Evolutionary conservation across 1,140 invertebrate genomes (phyloP).

Genomic region (Maniola jurtina): DNA sequence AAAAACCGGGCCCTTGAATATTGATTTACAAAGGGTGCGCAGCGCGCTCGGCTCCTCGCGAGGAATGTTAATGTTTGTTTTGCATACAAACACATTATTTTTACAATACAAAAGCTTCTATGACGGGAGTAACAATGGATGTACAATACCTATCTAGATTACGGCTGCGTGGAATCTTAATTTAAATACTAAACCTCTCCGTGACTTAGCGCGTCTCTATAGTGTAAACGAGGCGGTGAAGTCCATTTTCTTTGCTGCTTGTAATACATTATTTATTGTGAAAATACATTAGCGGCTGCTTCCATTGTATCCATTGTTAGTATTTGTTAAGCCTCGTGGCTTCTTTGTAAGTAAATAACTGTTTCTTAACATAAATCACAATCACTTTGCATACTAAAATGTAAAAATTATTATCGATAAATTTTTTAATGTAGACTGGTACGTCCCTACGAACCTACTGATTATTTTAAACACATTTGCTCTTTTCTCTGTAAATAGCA

Average conservation of each 20-base stretch:
- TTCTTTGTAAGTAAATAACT: background rate
- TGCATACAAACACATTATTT: slow-evolving; percentile 69
- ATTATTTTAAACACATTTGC: too few relatives aligned
- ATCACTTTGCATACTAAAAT: too few relatives aligned
- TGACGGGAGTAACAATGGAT: slow-evolving; percentile 48
- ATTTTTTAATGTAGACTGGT: too few relatives aligned
- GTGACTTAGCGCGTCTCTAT: slow-evolving; percentile 17
- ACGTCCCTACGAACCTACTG: too few relatives aligned
- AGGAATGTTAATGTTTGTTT: slow-evolving; percentile 62
- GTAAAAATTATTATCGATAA: too few relatives aligned
- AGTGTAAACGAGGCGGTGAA: slow-evolving; percentile 6
- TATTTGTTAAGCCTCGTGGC: background rate
- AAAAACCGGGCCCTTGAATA: slow-evolving; percentile 47
- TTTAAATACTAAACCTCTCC: slow-evolving; percentile 34
- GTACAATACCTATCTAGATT: slow-evolving; percentile 53
- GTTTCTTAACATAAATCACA: too few relatives aligned
- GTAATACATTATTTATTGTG: slow-evolving; percentile 18
- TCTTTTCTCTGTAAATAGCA: too few relatives aligned
- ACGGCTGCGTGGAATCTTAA: slow-evolving; percentile 38
- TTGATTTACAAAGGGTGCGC: slow-evolving; percentile 49
- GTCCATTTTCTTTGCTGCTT: slow-evolving; percentile 1
- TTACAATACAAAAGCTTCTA: slow-evolving; percentile 46
- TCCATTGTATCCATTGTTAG: slow-evolving; percentile 7
- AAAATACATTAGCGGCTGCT: slow-evolving; percentile 10
- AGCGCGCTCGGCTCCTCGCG: slow-evolving; percentile 27